These are phyloP conservation scores for Amphiprion clarkii DNA, from an alignment of 2,797 vertebrate genomes.

Conservation along the genomic window DNA sequence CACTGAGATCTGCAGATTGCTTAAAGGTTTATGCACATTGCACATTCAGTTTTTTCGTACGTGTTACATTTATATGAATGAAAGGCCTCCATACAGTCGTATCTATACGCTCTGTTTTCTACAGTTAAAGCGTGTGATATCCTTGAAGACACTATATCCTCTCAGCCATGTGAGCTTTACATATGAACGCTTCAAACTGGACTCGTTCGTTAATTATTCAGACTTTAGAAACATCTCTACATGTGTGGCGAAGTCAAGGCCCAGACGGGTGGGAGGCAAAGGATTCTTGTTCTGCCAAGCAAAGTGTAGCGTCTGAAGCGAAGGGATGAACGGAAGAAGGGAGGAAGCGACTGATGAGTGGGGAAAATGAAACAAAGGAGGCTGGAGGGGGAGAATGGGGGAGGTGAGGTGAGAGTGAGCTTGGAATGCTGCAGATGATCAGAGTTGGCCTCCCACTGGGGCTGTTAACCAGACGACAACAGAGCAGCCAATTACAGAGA, in stretches of 20 bases:
- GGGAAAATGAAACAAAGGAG: neutral
- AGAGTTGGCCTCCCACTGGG: slow-evolving; percentile 52
- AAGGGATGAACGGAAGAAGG: neutral
- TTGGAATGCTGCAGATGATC: slow-evolving; percentile 27
- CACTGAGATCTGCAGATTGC: too few species aligned
- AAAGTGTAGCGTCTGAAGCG: neutral
- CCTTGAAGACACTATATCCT: too few species aligned
- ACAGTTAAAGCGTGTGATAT: too few species aligned
- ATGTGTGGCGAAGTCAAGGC: neutral
- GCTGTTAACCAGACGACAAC: slow-evolving; percentile 58
- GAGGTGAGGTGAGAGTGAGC: slow-evolving; percentile 12
- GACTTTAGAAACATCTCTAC: neutral
- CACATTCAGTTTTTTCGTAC: too few species aligned
- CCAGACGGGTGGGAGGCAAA: neutral
- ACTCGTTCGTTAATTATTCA: neutral
- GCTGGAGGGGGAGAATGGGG: neutral
- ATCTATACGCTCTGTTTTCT: too few species aligned
- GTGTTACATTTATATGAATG: too few species aligned
- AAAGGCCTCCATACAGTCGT: too few species aligned
- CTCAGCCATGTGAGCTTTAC: too few species aligned
- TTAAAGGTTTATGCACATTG: too few species aligned
- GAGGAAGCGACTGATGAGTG: neutral
- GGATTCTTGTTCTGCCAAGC: neutral
- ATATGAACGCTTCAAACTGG: too few species aligned
- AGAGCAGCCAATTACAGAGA: slow-evolving; percentile 51